Conservation (phyloP, 2,113 vertebrate genomes). For the Chaenogobius annularis region DNA sequence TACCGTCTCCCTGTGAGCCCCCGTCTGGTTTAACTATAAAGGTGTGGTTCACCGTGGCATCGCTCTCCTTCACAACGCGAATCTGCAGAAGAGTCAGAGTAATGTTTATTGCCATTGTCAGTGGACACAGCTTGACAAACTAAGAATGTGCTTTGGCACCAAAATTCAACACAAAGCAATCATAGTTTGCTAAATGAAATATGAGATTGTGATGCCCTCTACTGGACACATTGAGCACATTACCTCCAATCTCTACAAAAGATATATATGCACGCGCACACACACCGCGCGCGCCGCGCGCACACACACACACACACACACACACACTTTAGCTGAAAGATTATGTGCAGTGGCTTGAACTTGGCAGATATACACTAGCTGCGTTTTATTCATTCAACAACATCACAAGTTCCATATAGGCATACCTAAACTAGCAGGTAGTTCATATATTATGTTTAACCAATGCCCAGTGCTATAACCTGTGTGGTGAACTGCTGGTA, state of each 20-base stretch:
- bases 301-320: too few relatives aligned
- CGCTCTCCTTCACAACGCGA: conserved; percentile 82
- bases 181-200: background rate
- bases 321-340: too few relatives aligned
- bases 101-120: background rate
- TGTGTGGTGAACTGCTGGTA: conserved; percentile 86
- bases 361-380: background rate
- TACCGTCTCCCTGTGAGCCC: conserved; percentile 96
- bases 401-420: too few relatives aligned
- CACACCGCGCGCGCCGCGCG: too few relatives aligned
- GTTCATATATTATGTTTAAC: background rate
- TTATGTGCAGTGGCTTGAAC: background rate
- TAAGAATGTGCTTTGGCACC: background rate
- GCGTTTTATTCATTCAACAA: background rate
- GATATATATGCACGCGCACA: too few relatives aligned
- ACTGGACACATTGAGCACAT: conserved; percentile 17
- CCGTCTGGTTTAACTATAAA: conserved; percentile 97
- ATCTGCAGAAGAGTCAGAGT: conserved; percentile 70
- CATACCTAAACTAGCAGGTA: too few relatives aligned
- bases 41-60: conserved; percentile 83
- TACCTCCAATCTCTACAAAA: background rate
- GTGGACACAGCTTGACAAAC: background rate
- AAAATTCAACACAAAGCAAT: background rate
- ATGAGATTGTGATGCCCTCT: conserved; percentile 37
- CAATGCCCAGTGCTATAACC: conserved; percentile 69